Conservation (phyloP, 2,888 invertebrate genomes). For the Caradrina kadenii region DNA sequence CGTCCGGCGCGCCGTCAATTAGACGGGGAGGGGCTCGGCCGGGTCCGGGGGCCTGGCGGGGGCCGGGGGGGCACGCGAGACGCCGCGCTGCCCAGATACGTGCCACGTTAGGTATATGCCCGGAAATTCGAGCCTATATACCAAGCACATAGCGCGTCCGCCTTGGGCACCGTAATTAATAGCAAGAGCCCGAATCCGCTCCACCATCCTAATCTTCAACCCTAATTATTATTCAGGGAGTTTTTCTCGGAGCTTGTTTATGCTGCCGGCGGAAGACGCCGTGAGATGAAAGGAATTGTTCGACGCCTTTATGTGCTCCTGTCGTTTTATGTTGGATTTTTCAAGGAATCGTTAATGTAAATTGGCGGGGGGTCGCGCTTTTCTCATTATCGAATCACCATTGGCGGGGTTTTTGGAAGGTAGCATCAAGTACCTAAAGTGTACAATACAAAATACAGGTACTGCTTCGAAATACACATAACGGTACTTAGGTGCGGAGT, state of each 20-base stretch:
- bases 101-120: conserved; percentile 80
- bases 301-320: conserved; percentile 64
- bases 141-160: conserved; percentile 71
- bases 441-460: conserved; percentile 16
- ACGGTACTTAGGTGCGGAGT: background rate
- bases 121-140: conserved; percentile 85
- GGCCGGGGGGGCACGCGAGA: conserved; percentile 72
- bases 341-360: conserved; percentile 77
- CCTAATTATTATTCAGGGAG: conserved; percentile 72
- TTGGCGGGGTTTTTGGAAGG: conserved; percentile 29
- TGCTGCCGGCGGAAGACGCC: conserved; percentile 66
- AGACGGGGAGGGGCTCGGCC: conserved; percentile 78
- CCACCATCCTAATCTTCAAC: conserved; percentile 68
- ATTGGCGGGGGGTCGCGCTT: conserved; percentile 70
- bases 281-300: conserved; percentile 74
- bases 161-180: conserved; percentile 82
- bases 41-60: conserved; percentile 62
- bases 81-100: conserved; percentile 68
- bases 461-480: conserved; percentile 38
- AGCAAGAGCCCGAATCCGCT: conserved; percentile 73
- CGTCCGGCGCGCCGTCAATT: conserved; percentile 88
- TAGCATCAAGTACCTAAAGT: conserved; percentile 15
- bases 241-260: conserved; percentile 72
- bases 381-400: conserved; percentile 71
- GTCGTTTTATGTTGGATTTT: conserved; percentile 68